Conservation (phyloP, 2,888 invertebrate species). For the Onthophagus sagittarius region DNA sequence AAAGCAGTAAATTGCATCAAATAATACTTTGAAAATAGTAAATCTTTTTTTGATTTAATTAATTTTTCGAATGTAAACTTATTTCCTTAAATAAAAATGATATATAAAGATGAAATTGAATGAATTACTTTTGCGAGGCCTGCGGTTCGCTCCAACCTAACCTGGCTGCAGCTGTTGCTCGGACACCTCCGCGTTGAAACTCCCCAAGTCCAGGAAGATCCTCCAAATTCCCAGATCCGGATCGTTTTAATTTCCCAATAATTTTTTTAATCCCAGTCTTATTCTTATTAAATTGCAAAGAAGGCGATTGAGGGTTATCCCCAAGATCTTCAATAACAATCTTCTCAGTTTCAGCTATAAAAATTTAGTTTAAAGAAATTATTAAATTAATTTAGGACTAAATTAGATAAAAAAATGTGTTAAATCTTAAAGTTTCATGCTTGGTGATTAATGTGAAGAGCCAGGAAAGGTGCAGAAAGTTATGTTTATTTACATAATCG, state of each 20-base stretch:
- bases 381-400: too few relatives aligned
- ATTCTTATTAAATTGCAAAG: conserved; percentile 51
- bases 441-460: neutral
- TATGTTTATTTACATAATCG: conserved; percentile 16
- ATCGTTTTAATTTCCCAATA: conserved; percentile 65
- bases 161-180: conserved; percentile 70
- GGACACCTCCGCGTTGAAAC: conserved; percentile 66
- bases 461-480: conserved; percentile 3
- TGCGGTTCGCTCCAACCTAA: conserved; percentile 58
- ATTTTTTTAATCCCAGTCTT: conserved; percentile 61
- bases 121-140: conserved; percentile 39
- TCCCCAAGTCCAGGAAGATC: conserved; percentile 58
- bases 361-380: neutral
- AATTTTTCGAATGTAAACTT: too few relatives aligned
- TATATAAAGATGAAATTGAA: neutral
- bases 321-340: conserved; percentile 50
- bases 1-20: too few relatives aligned
- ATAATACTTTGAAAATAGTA: too few relatives aligned
- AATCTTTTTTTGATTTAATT: too few relatives aligned
- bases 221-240: conserved; percentile 67
- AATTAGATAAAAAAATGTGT: too few relatives aligned
- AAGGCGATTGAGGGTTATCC: conserved; percentile 49
- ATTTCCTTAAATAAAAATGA: too few relatives aligned
- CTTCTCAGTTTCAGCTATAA: conserved; percentile 61
- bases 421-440: neutral